These are phyloP conservation scores for Acanthosepion lycidas DNA, from an alignment of 2,888 invertebrate species.

Conservation along the genomic window DNA sequence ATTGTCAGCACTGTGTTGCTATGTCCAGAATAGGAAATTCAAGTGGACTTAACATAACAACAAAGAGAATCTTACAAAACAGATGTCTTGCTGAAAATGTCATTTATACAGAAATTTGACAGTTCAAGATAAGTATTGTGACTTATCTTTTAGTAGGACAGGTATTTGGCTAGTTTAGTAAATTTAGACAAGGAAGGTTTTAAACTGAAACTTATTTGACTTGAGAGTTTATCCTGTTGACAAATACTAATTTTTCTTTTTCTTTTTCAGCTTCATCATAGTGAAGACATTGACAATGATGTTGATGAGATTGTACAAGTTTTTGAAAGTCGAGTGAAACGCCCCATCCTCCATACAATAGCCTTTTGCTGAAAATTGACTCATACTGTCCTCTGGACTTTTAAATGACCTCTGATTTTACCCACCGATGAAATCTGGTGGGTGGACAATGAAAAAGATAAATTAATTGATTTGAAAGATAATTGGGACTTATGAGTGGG, in stretches of 20 bases:
- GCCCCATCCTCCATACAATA: conserved; percentile 93
- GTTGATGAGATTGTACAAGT: conserved; percentile 96
- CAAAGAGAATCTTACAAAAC: too few relatives aligned
- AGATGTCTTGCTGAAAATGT: too few relatives aligned
- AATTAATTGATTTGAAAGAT: neutral
- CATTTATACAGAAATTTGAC: too few relatives aligned
- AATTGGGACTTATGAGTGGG: neutral
- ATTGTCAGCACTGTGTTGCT: too few relatives aligned
- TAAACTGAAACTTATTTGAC: too few relatives aligned
- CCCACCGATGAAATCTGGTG: neutral
- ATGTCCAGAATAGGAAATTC: too few relatives aligned
- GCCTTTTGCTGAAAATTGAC: conserved; percentile 86
- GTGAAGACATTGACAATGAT: conserved; percentile 96
- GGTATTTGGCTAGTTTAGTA: too few relatives aligned
- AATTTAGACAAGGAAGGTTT: too few relatives aligned
- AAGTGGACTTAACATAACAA: too few relatives aligned
- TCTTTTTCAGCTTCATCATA: conserved; percentile 84
- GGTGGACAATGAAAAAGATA: neutral
- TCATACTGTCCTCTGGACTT: neutral
- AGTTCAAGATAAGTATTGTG: too few relatives aligned
- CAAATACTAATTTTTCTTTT: neutral
- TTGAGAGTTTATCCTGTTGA: too few relatives aligned
- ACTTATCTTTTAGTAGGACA: too few relatives aligned
- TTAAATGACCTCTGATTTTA: neutral
- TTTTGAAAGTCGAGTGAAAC: conserved; percentile 87